Conservation (phyloP, 2,888 invertebrate genomes). For the Tinea trinotella region DNA sequence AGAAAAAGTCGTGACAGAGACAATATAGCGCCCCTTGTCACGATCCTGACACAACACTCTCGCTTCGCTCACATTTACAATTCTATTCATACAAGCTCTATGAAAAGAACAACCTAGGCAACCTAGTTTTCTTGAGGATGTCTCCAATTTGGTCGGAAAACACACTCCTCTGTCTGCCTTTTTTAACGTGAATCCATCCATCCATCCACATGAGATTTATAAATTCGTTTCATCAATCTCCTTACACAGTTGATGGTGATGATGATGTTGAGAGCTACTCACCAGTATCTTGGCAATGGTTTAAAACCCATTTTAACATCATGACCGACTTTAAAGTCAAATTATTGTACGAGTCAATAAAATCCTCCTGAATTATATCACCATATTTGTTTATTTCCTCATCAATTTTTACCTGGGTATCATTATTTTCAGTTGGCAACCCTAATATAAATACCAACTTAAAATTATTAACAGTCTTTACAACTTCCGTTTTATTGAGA, state of each 20-base stretch:
- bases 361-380: slow-evolving; percentile 88
- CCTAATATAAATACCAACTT: slow-evolving; percentile 73
- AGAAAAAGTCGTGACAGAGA: no score
- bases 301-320: slow-evolving; percentile 86
- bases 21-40: no score
- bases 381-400: slow-evolving; percentile 78
- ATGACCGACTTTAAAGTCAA: slow-evolving; percentile 88
- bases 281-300: slow-evolving; percentile 74
- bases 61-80: no score
- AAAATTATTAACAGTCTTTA: slow-evolving; percentile 34
- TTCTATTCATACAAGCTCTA: no score
- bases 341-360: slow-evolving; percentile 89
- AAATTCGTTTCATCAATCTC: no score
- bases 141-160: no score
- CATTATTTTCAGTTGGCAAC: slow-evolving; percentile 67
- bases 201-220: no score
- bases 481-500: background rate
- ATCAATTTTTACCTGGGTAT: slow-evolving; percentile 74
- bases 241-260: background rate
- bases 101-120: no score
- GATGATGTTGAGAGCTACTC: slow-evolving; percentile 27
- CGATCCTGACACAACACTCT: no score
- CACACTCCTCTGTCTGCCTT: no score
- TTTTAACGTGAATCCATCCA: no score
- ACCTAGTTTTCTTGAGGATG: no score